These are phyloP conservation scores for Hyperoplus immaculatus DNA, from an alignment of 2,797 vertebrate species.

Conservation along the genomic window DNA sequence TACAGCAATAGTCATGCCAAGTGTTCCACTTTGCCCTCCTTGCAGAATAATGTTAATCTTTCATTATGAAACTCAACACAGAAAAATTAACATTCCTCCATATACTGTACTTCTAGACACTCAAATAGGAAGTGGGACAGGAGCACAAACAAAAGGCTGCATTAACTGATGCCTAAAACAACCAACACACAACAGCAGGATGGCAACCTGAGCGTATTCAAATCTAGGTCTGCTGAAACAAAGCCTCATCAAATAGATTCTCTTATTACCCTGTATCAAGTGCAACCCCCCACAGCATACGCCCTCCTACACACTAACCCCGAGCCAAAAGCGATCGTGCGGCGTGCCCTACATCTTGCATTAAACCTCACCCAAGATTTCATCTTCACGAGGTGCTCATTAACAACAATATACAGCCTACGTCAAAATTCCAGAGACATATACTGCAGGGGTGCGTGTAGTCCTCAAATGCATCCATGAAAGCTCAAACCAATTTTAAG, in stretches of 20 bases:
- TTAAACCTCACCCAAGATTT: slow-evolving; percentile 39
- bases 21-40: not conserved
- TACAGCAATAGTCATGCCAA: not conserved
- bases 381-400: slow-evolving; percentile 5
- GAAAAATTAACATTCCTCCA: too few species aligned
- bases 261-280: slow-evolving; percentile 61
- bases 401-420: slow-evolving; percentile 6
- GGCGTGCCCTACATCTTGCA: slow-evolving; percentile 64
- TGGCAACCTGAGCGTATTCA: slow-evolving; percentile 49
- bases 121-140: slow-evolving; percentile 24
- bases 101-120: not conserved
- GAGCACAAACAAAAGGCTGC: slow-evolving; percentile 17
- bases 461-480: not conserved
- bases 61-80: not conserved
- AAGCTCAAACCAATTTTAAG: slow-evolving; percentile 12
- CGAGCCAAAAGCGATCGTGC: slow-evolving; percentile 55
- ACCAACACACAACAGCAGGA: slow-evolving; percentile 14
- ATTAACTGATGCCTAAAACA: slow-evolving; percentile 42
- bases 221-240: slow-evolving; percentile 66
- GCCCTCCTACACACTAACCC: slow-evolving; percentile 48
- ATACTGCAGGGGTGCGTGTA: not conserved
- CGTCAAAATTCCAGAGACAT: not conserved
- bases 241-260: slow-evolving; percentile 73
- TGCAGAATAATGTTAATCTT: not conserved
- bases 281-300: slow-evolving; percentile 47